Percentiles rank a stretch among this genome's conserved stretches.
phyloP scores from a whole-genome alignment of 64 coral and sea anemone species.

The Catalaphyllia jardinei region DNA sequence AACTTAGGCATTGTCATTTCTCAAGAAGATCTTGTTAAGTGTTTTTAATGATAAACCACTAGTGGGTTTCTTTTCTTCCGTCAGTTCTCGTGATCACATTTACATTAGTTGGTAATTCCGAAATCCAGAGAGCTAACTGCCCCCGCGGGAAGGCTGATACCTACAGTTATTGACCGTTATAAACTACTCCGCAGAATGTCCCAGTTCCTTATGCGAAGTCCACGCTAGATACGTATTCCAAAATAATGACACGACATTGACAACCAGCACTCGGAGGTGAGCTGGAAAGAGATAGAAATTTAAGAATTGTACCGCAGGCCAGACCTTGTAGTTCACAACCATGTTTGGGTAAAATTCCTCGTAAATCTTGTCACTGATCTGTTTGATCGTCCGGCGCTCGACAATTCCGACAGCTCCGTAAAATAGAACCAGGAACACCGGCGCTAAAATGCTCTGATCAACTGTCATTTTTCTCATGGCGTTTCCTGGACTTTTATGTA shows the following conservation, averaged over 20 bases:
- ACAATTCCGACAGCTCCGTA: constrained; percentile 63
- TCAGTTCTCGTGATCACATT: no score
- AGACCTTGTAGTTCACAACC: constrained; percentile 83
- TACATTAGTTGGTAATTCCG: no score
- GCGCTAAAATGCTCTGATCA: constrained; percentile 77
- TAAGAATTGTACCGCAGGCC: constrained; percentile 81
- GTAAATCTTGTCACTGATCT: constrained; percentile 71
- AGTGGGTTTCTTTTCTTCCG: no score
- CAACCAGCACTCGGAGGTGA: constrained; percentile 71
- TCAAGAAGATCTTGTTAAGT: no score
- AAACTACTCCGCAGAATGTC: not conserved
- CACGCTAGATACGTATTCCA: constrained; percentile 95
- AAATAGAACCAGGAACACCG: constrained; percentile 64
- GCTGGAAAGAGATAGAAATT: constrained; percentile 86
- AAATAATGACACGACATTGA: constrained; percentile 85
- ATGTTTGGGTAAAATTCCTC: constrained; percentile 74
- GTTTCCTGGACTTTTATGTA: constrained; percentile 51
- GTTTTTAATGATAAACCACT: no score
- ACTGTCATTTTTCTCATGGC: constrained; percentile 87
- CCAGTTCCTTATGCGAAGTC: constrained; percentile 68
- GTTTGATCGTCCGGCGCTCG: constrained; percentile 61
- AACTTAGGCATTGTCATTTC: no score
- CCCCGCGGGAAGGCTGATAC: no score
- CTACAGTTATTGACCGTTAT: no score
- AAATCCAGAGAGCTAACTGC: no score